Base-by-base conservation (phyloP, 2,113 vertebrate species). In the Triplophysa tibetana region DNA sequence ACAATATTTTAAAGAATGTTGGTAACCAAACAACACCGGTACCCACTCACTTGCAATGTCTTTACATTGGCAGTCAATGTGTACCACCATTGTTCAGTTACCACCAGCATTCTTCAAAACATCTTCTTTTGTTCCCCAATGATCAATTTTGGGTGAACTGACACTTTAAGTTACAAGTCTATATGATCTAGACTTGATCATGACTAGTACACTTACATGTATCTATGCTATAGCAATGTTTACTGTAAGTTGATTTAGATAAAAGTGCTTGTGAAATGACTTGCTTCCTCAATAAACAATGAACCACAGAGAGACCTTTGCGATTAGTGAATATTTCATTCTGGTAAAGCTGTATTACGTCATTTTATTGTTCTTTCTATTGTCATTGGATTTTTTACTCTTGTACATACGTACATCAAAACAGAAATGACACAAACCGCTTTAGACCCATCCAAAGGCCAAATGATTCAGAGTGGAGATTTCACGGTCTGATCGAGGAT, bases 191-290 rank as follows among this genome's bases (percentile, higher is more conserved):
- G n/a, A n/a, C n/a, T n/a, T n/a, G n/a, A n/a, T n/a, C n/a, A n/a
- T n/a, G n/a, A n/a, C n/a, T n/a, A n/a, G n/a, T n/a, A n/a, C n/a
- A n/a, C 62, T 52, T 64, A 52, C 50, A 19, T n/a, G 54, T 29
- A 29, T 29, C 45, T n/a, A 17, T 9, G 14, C 13, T 75, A 70
- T 12, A 45, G 43, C 12, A 45, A 45, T 45, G 63, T 76, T 45
- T 65, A 54, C 24, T 65, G 26, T 54, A 64, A 38, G 12, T 65
- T 45, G 24, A 45, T 77, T 65, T 21, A 26, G 45, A 65, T 77
- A 21, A 65, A 77, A 77, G 61, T 14, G 17, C 61, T 75, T 62
- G 33, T 41, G 24, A 29, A 63, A 72, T 56, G 69, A 75, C 23
- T 43, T 56, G 8, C 56, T 62, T 50, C 14, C 26, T 48, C 24